Conservation (phyloP, 1,140 invertebrate genomes). For the Spodoptera frugiperda region DNA sequence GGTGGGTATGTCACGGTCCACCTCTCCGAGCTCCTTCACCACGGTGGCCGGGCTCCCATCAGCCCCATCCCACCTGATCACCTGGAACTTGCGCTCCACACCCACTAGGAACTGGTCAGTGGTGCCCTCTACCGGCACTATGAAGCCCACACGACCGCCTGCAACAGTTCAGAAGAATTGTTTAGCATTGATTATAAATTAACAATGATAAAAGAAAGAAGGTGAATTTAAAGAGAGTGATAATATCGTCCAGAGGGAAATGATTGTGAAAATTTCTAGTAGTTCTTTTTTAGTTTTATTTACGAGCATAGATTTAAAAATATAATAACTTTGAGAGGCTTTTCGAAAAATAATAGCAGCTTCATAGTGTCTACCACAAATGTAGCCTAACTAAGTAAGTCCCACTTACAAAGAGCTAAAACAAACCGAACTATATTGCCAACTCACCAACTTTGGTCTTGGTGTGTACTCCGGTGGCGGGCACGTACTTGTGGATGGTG, state of each 20-base stretch:
- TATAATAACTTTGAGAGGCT: too few species aligned
- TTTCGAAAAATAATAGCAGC: too few species aligned
- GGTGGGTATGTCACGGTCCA: conserved; percentile 86
- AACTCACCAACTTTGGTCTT: conserved; percentile 66
- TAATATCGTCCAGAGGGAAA: too few species aligned
- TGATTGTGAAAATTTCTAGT: too few species aligned
- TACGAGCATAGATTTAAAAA: too few species aligned
- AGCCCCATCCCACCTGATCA: conserved; percentile 90
- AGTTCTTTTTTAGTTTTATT: too few species aligned
- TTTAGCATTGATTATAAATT: too few species aligned
- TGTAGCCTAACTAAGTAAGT: too few species aligned
- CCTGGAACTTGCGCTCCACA: conserved; percentile 87
- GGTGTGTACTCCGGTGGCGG: conserved; percentile 72
- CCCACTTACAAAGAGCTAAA: too few species aligned
- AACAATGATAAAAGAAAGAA: too few species aligned
- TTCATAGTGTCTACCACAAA: too few species aligned
- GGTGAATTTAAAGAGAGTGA: too few species aligned
- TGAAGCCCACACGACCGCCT: conserved; percentile 86
- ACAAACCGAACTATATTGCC: background rate
- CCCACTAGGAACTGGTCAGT: conserved; percentile 89
- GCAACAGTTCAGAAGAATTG: background rate
- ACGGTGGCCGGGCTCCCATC: conserved; percentile 82
- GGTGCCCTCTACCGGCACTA: conserved; percentile 89
- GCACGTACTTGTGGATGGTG: conserved; percentile 85
- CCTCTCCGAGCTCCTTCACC: conserved; percentile 85